Evolutionary conservation across 2,888 invertebrate genomes (phyloP).

Genomic region (Philaethria dido): DNA sequence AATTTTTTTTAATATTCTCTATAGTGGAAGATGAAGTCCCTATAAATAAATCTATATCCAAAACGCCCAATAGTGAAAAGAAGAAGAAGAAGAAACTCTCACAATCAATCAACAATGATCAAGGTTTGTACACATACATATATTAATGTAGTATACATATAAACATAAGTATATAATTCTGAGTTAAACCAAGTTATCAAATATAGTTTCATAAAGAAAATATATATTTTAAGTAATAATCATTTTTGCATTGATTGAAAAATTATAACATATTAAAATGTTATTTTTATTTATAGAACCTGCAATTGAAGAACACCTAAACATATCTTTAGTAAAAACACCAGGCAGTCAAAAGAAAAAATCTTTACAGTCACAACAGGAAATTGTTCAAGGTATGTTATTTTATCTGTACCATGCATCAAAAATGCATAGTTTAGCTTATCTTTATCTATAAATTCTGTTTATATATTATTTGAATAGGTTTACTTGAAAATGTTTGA

Average conservation of each 20-base stretch:
- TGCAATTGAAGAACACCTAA: background rate
- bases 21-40: background rate
- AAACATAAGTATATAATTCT: too few species aligned
- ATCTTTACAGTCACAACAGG: background rate
- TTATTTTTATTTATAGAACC: slow-evolving; percentile 9
- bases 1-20: background rate
- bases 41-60: slow-evolving; percentile 28
- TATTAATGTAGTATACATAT: background rate
- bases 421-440: too few species aligned
- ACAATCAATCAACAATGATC: slow-evolving; percentile 13
- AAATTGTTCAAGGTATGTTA: slow-evolving; percentile 1
- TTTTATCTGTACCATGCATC: background rate
- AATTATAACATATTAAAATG: background rate
- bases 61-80: slow-evolving; percentile 32
- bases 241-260: too few species aligned
- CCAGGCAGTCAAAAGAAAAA: slow-evolving; percentile 35
- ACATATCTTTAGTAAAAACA: slow-evolving; percentile 29
- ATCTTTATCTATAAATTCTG: too few species aligned
- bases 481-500: too few species aligned
- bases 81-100: slow-evolving; percentile 34
- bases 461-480: too few species aligned
- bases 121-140: slow-evolving; percentile 8
- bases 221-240: too few species aligned
- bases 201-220: too few species aligned
- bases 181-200: too few species aligned